phyloP scores from a whole-genome alignment of 2,797 vertebrate genomes.

The Rallus crepitans region DNA sequence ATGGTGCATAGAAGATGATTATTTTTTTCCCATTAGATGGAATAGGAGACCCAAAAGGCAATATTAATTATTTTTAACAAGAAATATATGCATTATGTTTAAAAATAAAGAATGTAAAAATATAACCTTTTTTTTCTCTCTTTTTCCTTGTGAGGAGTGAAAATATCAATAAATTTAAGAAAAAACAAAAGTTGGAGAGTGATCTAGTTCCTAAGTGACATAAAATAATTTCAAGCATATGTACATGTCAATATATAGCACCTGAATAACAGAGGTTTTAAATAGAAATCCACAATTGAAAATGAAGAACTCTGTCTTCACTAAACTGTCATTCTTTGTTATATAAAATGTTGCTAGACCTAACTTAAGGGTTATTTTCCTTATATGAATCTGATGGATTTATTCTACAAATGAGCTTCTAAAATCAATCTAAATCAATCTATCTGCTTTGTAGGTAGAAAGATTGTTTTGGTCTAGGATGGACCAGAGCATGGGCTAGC shows the following conservation, averaged over 20 bases:
- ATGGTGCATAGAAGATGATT: neutral
- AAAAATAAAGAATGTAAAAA: neutral
- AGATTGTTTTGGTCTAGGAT: neutral
- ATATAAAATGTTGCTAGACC: neutral
- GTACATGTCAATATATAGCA: neutral
- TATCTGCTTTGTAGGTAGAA: neutral
- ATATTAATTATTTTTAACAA: neutral
- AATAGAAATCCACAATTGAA: rapidly evolving
- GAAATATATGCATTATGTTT: neutral
- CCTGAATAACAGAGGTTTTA: neutral
- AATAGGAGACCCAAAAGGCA: neutral
- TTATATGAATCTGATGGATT: neutral
- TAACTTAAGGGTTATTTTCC: neutral
- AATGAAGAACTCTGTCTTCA: neutral
- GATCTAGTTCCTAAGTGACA: neutral
- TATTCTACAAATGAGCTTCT: neutral
- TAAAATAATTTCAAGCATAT: neutral
- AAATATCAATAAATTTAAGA: neutral
- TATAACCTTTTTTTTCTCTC: neutral
- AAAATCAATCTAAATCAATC: neutral
- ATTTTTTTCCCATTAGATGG: neutral
- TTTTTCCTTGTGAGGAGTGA: neutral
- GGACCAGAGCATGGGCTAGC: neutral
- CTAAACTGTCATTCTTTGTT: neutral
- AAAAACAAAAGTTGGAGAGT: neutral